Evolutionary conservation across 1,140 invertebrate genomes (phyloP).

Genomic region (Patella vulgata): DNA sequence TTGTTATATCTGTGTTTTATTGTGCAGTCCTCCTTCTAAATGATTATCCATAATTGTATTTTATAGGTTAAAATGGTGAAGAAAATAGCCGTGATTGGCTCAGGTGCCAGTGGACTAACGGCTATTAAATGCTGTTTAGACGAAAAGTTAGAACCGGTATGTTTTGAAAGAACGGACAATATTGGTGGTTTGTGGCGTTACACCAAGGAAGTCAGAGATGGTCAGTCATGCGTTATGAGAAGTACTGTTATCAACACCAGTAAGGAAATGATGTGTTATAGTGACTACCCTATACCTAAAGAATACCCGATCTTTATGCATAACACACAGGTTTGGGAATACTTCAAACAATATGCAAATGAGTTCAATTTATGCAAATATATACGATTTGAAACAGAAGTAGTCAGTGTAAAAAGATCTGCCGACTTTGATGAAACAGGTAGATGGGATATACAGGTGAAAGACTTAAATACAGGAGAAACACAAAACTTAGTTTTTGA

Average conservation of each 20-base stretch:
- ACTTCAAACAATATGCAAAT: slow-evolving; percentile 65
- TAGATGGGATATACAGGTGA: slow-evolving; percentile 25
- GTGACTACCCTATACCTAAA: slow-evolving; percentile 69
- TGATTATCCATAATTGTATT: too few species aligned
- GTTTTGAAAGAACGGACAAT: slow-evolving; percentile 62
- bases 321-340: slow-evolving; percentile 62
- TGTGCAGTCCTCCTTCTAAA: too few species aligned
- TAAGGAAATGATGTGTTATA: slow-evolving; percentile 70
- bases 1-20: too few species aligned
- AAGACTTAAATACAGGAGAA: slow-evolving; percentile 21
- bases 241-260: slow-evolving; percentile 69
- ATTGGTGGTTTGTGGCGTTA: slow-evolving; percentile 60
- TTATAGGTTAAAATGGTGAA: too few species aligned
- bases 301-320: slow-evolving; percentile 68
- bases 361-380: slow-evolving; percentile 61
- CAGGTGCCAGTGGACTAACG: slow-evolving; percentile 67
- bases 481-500: slow-evolving; percentile 57
- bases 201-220: slow-evolving; percentile 29
- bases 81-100: slow-evolving; percentile 62
- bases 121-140: slow-evolving; percentile 68
- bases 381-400: slow-evolving; percentile 51
- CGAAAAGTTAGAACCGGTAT: slow-evolving; percentile 60
- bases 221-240: slow-evolving; percentile 42
- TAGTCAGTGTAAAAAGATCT: slow-evolving; percentile 22
- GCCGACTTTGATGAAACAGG: slow-evolving; percentile 26